These are phyloP conservation scores for Kryptolebias marmoratus DNA, from an alignment of 2,113 vertebrate species.

Conservation along the genomic window DNA sequence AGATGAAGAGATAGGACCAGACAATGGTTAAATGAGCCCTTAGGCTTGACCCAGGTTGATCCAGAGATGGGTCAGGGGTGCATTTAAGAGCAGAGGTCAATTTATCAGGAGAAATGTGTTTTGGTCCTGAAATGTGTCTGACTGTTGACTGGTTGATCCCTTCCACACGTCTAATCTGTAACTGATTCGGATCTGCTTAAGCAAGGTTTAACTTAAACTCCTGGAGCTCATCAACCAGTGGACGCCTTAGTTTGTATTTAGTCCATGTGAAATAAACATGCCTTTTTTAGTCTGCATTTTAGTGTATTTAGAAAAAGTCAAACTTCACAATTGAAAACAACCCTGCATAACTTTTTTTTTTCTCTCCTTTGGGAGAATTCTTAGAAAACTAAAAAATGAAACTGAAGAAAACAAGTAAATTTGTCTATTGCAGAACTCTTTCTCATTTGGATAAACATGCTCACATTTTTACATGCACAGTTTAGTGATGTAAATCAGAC, in stretches of 20 bases:
- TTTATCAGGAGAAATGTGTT: slow-evolving; percentile 35
- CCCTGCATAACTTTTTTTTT: too few relatives aligned
- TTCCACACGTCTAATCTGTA: slow-evolving; percentile 50
- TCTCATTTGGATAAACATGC: too few relatives aligned
- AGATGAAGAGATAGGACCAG: slow-evolving; percentile 49
- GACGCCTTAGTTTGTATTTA: slow-evolving; percentile 37
- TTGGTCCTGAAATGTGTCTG: slow-evolving; percentile 33
- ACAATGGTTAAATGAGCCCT: slow-evolving; percentile 34
- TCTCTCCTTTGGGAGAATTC: too few relatives aligned
- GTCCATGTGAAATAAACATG: background rate
- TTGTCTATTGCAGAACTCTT: too few relatives aligned
- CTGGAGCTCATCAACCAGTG: slow-evolving; percentile 54
- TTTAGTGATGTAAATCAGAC: too few relatives aligned
- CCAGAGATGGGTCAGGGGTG: slow-evolving; percentile 37
- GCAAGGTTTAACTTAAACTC: slow-evolving; percentile 26
- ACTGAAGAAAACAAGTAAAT: too few relatives aligned
- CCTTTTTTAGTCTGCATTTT: background rate
- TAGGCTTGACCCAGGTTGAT: slow-evolving; percentile 32
- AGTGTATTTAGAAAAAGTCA: accelerated
- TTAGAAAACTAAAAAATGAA: too few relatives aligned
- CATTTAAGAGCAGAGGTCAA: slow-evolving; percentile 38
- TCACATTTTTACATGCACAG: too few relatives aligned
- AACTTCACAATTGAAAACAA: too few relatives aligned
- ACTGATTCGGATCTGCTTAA: slow-evolving; percentile 40
- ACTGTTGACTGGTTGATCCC: slow-evolving; percentile 33